Conservation (phyloP, 1,140 invertebrate species). For the Wasmannia auropunctata region DNA sequence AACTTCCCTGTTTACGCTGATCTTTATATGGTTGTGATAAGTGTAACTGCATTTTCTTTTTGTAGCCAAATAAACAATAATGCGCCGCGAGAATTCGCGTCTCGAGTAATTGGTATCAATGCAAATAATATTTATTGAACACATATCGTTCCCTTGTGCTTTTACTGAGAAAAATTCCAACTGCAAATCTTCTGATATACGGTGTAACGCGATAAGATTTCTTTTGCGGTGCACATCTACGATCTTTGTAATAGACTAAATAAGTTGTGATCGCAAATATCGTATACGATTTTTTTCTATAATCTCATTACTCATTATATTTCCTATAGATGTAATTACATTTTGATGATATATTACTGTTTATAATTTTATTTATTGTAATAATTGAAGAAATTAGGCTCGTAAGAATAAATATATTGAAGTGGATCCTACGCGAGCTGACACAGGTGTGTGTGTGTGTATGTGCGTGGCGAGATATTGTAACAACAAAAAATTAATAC, state of each 20-base stretch:
- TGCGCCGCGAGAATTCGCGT: background rate
- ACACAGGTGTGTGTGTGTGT: no score
- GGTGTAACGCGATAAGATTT: background rate
- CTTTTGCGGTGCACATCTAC: background rate
- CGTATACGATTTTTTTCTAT: background rate
- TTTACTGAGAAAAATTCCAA: background rate
- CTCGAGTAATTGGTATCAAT: background rate
- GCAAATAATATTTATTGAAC: background rate
- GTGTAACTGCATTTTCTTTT: background rate
- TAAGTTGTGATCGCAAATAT: no score
- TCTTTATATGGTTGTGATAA: conserved; percentile 4
- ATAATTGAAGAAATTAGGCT: no score
- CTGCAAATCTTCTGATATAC: background rate
- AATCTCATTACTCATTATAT: background rate
- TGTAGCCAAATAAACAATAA: background rate
- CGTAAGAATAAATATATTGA: no score
- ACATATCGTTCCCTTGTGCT: background rate
- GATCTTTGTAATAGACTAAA: background rate
- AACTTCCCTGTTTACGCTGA: background rate
- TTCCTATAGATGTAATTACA: background rate
- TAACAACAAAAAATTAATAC: no score
- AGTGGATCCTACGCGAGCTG: no score
- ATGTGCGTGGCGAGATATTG: no score
- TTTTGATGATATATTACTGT: background rate
- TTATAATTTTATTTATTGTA: conserved; percentile 25